Base-by-base conservation (phyloP, 1,140 invertebrate species). In the Penaeus chinensis region DNA sequence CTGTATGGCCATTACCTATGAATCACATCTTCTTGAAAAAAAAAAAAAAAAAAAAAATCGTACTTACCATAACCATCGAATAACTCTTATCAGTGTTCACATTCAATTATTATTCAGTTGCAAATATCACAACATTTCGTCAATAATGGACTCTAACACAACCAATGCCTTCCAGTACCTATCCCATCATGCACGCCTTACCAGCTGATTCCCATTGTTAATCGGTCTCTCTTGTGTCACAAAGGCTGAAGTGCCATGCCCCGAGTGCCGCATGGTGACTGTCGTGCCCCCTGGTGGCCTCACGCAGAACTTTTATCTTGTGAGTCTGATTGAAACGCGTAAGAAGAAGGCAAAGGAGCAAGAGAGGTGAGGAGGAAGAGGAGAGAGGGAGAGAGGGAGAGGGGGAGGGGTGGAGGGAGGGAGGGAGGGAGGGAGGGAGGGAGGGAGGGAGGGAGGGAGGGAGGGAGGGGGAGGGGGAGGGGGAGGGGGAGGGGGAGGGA, bases 291-390 rank as follows among this genome's bases (percentile, higher is more conserved):
- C 84, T 4, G 74, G 54, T 18, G 84, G 84, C 13, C 60, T 85
- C n/a, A 85, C 84, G 5, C 84, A 85, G 62, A 85, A 85, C 62
- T 85, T 85, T 61, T 85, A 85, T 47, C 74, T 85, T 1, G 84
- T 85, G 11, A 85, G 74, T 54, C 61, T 85, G 5, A 77, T 85
- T 10, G 84, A 85, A 24, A 66, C 62, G 62, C 19, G 42, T 18
- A 66, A n/a, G 22, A 27, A n/a, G 81, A 32, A 66, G 22, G 19
- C 60, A 4, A 85, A 62, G 37, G 74, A 74, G 18, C 37, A 71
- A 20, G 27, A 10, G 18, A 85, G 84, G 84, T 85, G 63, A 82
- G 24, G 42, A 27, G 69, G 27, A 71, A 18, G 42, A 42, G 11
- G 37, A 66, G 32, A 65, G 37, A 24, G 24, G 10, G 27, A 20